A percentile compares a stretch with the other conserved stretches of the same genome.
These are phyloP conservation scores for Bruchidius siliquastri DNA, from an alignment of 2,888 invertebrate species.

Conservation along the genomic window DNA sequence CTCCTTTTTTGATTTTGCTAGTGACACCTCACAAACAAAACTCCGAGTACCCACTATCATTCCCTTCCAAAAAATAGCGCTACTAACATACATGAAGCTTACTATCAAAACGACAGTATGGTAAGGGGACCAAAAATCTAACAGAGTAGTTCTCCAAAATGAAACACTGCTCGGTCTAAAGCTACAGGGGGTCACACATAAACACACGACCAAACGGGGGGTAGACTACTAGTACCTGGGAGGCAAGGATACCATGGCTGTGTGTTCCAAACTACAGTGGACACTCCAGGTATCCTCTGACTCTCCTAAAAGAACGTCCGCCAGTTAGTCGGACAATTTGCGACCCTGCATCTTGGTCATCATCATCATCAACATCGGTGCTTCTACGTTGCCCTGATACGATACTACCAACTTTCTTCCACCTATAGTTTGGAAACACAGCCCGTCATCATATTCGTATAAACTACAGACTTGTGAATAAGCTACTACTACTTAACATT, in stretches of 20 bases:
- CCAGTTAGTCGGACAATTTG: conserved; percentile 19
- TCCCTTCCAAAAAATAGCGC: too few relatives aligned
- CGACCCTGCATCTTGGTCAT: not conserved
- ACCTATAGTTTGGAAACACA: conserved; percentile 51
- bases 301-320: conserved; percentile 37
- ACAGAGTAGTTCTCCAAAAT: not conserved
- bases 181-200: not conserved
- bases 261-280: conserved; percentile 58
- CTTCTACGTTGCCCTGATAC: conserved; percentile 28
- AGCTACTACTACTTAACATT: not conserved
- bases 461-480: not conserved
- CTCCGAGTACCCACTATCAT: too few relatives aligned
- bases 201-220: not conserved
- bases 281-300: conserved; percentile 45
- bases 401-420: conserved; percentile 37
- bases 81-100: too few relatives aligned
- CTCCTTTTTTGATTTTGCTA: too few relatives aligned
- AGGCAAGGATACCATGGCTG: conserved; percentile 62
- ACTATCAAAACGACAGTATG: too few relatives aligned
- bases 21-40: too few relatives aligned
- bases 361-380: not conserved
- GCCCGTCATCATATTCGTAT: conserved; percentile 34
- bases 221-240: conserved; percentile 51
- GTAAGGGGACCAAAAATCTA: too few relatives aligned
- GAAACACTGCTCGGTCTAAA: not conserved